A percentile compares a stretch with the other conserved stretches of the same genome.
Conservation (phyloP, 1,140 invertebrate genomes). For the Reticulitermes speratus region DNA sequence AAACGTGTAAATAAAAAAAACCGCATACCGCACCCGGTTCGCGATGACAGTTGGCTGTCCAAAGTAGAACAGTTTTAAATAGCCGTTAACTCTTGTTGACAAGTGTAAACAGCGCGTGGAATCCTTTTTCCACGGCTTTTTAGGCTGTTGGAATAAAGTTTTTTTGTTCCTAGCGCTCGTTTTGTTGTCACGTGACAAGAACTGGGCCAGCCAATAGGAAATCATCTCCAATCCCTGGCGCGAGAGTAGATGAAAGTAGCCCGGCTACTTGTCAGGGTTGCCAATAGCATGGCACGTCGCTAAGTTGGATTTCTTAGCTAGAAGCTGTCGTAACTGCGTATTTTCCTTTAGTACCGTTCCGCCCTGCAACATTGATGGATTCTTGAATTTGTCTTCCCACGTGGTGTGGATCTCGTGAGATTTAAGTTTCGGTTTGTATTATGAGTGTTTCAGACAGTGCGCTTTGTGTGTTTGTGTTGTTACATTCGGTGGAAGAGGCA, state of each 20-base stretch:
- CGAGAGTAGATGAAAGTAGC: constrained; percentile 31
- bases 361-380: constrained; percentile 30
- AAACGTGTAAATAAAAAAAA: not conserved
- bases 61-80: constrained; percentile 35
- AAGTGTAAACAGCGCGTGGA: constrained; percentile 35
- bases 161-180: constrained; percentile 29
- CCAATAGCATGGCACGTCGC: constrained; percentile 20
- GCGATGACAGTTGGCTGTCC: constrained; percentile 22
- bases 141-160: constrained; percentile 19
- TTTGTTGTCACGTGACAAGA: constrained; percentile 31
- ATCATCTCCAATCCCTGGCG: constrained; percentile 20
- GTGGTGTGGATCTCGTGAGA: too few relatives aligned
- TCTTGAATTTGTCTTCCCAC: not conserved
- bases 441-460: too few relatives aligned
- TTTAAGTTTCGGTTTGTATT: too few relatives aligned
- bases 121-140: constrained; percentile 33
- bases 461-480: too few relatives aligned
- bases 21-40: not conserved
- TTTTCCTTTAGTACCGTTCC: constrained; percentile 38
- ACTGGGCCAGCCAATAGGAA: constrained; percentile 31
- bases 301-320: not conserved
- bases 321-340: not conserved
- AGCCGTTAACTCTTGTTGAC: constrained; percentile 32
- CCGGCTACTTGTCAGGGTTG: constrained; percentile 22
- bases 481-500: too few relatives aligned